Evolutionary conservation across 2,797 vertebrate species (phyloP), one percentile per base, ranked within the genome.

Genomic region (Muscicapa comitata): DNA sequence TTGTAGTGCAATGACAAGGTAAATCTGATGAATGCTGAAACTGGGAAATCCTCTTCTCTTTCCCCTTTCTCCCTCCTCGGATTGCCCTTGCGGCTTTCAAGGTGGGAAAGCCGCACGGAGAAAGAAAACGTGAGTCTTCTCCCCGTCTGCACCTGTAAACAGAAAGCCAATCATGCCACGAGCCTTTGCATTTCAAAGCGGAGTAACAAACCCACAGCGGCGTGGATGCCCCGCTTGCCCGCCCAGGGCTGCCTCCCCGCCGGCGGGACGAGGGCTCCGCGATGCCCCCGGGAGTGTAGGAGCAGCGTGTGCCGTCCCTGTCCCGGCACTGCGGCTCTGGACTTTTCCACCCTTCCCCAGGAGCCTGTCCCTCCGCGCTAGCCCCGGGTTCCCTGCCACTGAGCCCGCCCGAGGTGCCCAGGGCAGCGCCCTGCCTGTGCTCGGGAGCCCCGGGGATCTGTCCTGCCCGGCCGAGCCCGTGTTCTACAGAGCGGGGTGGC

Each of bases 1-100:
- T 85, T 77, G 95, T 88, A 81, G 81, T 33, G 92, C 57, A 61
- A 21, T 70, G 94, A 90, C 94, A 92, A 58, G 84, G 42, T 80
- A 93, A 87, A 85, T 89, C 92, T 92, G 84, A 92, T 80, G 84
- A 72, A 91, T 47, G 88, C 6, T 51, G 65, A 68, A 73, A 59
- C 61, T 5, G 80, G 88, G 80, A 88, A 91, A 76, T n/a, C 78
- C 83, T 86, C 77, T 85, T 61, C 66, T 68, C 70, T 91, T 61
- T 50, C 62, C 72, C 26, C 13, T 66, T 79, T 91, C 53, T 88
- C 31, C 62, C 53, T 90, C 43, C 51, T 70, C 77, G 55, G 63
- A 31, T 74, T 85, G 67, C 42, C 43, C 73, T 84, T 59, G 86
- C 53, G 73, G 70, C 62, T 90, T 84, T 58, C 65, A 59, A 86